Evolutionary conservation across 2,113 vertebrate species (phyloP).

Genomic region (Geococcyx californianus): DNA sequence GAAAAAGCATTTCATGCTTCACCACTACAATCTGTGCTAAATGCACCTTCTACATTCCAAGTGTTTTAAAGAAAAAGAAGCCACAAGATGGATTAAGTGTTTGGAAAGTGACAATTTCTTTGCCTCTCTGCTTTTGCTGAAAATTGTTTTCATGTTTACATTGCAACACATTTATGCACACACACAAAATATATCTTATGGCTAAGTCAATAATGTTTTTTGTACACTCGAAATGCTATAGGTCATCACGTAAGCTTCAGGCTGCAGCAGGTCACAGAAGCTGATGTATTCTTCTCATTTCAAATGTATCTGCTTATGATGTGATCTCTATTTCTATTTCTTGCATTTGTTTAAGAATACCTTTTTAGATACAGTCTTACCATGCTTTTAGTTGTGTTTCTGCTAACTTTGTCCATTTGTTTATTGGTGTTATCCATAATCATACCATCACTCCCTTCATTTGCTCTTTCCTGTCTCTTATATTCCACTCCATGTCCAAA

Average conservation of each 20-base stretch:
- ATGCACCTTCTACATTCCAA: not conserved
- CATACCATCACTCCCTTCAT: not conserved
- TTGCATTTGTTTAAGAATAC: slow-evolving; percentile 35
- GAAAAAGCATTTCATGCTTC: not conserved
- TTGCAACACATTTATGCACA: not conserved
- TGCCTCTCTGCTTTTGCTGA: not conserved
- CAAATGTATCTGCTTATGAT: slow-evolving; percentile 37
- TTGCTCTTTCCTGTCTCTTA: not conserved
- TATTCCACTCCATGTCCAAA: not conserved
- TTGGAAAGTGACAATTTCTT: not conserved
- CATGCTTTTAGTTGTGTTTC: not conserved
- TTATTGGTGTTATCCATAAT: slow-evolving; percentile 2
- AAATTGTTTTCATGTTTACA: not conserved
- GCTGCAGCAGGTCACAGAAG: slow-evolving; percentile 26
- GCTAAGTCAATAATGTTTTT: not conserved
- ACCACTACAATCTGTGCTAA: not conserved
- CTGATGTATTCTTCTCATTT: slow-evolving; percentile 21
- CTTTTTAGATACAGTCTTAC: not conserved
- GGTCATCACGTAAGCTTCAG: not conserved
- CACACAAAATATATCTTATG: not conserved
- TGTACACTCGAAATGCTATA: not conserved
- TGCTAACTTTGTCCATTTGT: slow-evolving; percentile 19
- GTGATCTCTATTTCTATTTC: not conserved
- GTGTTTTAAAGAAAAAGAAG: not conserved
- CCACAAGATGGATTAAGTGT: not conserved